phyloP scores from a whole-genome alignment of 2,888 invertebrate genomes.

The Zonitis immaculata region DNA sequence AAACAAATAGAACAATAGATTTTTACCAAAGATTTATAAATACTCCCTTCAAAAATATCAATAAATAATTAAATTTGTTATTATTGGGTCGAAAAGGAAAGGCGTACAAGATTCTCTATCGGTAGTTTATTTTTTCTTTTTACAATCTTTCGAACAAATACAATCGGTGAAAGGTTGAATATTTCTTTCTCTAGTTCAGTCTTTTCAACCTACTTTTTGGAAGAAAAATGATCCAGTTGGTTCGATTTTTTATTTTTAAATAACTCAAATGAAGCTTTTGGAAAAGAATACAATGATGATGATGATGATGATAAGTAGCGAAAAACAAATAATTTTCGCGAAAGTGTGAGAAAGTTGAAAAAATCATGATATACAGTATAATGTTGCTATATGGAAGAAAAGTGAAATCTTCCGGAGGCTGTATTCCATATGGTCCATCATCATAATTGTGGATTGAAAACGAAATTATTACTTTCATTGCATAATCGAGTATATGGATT shows the following conservation, averaged over 20 bases:
- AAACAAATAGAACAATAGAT: slow-evolving; percentile 30
- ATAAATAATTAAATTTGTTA: background rate
- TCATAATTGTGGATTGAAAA: background rate
- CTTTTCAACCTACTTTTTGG: background rate
- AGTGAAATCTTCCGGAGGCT: slow-evolving; percentile 1
- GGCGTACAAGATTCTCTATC: background rate
- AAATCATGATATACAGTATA: background rate
- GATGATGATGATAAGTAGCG: no score
- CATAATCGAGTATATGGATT: no score
- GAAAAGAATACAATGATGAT: no score
- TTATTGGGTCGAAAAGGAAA: slow-evolving; percentile 6
- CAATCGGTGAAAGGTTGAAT: slow-evolving; percentile 6
- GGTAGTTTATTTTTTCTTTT: background rate
- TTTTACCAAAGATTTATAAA: background rate
- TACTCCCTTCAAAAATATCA: background rate
- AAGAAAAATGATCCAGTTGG: background rate
- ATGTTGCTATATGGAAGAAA: background rate
- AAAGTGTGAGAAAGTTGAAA: slow-evolving; percentile 2
- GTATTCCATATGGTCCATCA: background rate
- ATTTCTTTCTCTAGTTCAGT: background rate
- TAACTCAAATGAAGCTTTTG: no score
- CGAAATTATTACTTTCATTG: background rate
- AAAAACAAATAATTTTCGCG: background rate
- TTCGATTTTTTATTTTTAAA: no score
- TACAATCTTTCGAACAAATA: background rate